Base-by-base conservation (phyloP, 35 echinoderm and acorn worm species). In the Apostichopus japonicus region DNA sequence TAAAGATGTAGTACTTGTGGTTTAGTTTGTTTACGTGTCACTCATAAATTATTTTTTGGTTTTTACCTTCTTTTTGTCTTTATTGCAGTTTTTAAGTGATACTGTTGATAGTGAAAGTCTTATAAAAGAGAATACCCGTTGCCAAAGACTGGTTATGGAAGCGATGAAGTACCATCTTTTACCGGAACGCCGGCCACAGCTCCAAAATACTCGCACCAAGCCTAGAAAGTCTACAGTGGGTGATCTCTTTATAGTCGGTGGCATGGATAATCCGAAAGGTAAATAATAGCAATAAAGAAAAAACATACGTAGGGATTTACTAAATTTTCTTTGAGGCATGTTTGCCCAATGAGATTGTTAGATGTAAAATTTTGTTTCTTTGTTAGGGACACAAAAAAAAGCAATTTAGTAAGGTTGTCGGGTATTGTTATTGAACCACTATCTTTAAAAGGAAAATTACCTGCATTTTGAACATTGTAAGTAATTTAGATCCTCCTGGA, bases 181-280 rank as follows among this genome's bases (percentile, higher is more conserved):
- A 65, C 95, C 97, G 22, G 97, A 99, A 93, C 94, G 97, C 16
- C 83, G 95, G 56, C 93, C 97, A 54, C 90, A 92, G 5, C 91
- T 99, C 92, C 97, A 99, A 80, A 96, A 91, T 84, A 87, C 67
- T 72, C 77, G 97, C 6, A 99, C 97, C 14, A 95, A 92, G 87
- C 97, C 97, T 6, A 94, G 97, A 24, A 99, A 99, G 77, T 99
- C 97, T 16, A 99, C 97, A 1, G 97, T 99, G 21, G 97, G 97
- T 10, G 88, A 92, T 3, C 84, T 99, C 11, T 99, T 96, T 87
- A 93, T 95, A 53, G 93, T 99, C 6, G 97, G 97, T 24, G 97
- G 97, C 65, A 99, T 99, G 97, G 97, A 99, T 62, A 94, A 90
- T 51, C 93, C 97, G 4, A 99, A 99, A 96, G 97, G 97, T 99